Evolutionary conservation across 2,113 vertebrate species (phyloP).

Genomic region (Pteropus alecto): DNA sequence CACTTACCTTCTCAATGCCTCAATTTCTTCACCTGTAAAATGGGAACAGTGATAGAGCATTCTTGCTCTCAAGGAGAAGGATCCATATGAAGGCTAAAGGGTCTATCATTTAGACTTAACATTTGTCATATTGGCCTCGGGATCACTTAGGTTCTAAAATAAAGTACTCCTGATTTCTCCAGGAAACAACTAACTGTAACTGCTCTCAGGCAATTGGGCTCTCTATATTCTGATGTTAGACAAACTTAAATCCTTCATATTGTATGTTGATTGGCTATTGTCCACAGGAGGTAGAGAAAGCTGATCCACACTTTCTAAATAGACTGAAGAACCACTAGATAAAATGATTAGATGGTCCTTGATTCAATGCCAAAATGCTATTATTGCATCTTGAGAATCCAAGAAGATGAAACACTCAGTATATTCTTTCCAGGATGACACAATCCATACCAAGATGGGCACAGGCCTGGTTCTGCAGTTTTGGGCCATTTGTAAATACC

Average conservation of each 20-base stretch:
- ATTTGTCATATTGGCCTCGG: background rate
- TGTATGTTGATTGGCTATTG: background rate
- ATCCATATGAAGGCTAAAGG: background rate
- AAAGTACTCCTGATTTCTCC: background rate
- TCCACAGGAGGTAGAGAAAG: background rate
- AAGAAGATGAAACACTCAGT: background rate
- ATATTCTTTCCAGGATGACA: background rate
- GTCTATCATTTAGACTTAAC: background rate
- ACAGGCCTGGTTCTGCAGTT: background rate
- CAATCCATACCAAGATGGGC: background rate
- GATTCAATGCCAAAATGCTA: background rate
- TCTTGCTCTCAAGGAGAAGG: background rate
- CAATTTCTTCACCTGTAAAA: background rate
- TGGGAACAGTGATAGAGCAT: background rate
- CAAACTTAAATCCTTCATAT: background rate
- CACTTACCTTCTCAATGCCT: background rate
- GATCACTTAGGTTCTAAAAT: background rate
- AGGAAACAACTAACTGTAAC: background rate
- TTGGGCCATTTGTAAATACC: conserved; percentile 69
- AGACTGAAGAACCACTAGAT: background rate
- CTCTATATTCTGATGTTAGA: background rate
- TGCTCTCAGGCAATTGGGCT: background rate
- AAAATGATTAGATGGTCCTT: background rate
- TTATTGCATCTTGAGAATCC: background rate
- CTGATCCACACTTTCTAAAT: background rate